Evolutionary conservation across 2,888 invertebrate species (phyloP), one percentile per base, ranked within the genome.

Genomic region (Pyrrhosoma nymphula): DNA sequence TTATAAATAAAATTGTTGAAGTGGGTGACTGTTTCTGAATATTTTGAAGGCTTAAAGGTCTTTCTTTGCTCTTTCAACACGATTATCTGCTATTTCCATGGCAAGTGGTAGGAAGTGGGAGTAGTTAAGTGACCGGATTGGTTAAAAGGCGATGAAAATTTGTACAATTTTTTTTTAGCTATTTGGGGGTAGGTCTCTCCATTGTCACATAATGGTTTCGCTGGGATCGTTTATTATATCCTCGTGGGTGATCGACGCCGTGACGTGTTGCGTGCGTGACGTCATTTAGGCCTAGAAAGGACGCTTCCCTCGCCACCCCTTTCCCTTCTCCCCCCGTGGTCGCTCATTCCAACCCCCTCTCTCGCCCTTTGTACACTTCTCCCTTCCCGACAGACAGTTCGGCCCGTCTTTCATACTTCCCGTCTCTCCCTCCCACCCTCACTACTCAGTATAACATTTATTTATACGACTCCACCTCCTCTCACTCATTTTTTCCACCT

Each of bases 241-340:
- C 89, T 26, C 56, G n/a, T 55, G 20, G n/a, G 56, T n/a, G 75
- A 93, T 93, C 93, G 93, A 93, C 75, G 56, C 47, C 69, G 26
- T 63, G 63, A 91, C 63, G 91, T 63, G 69, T 93, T 93, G 93
- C 93, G 93, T 93, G 93, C 93, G 93, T 93, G 93, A 93, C 93
- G 93, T 93, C 75, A 93, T 93, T 91, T 26, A 60, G 35, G 10
- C 18, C 56, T 1, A 16, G n/a, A 93, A 93, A 82, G 16, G 82
- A 82, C 30, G 82, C 82, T 82, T 82, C 82, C 82, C 20, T 20
- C 20, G 30, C 82, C 82, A 82, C 82, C 12, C n/a, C n/a, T 10
- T 8, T 26, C 69, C 69, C 69, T 47, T 69, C n/a, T 26, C 23
- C 69, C 8, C 69, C n/a, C 6, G 60, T 47, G 60, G 60, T 8